Percentiles rank a stretch among this genome's conserved stretches.
Evolutionary conservation across 2,888 invertebrate genomes (phyloP).

Genomic region (Chymomyza amoena): DNA sequence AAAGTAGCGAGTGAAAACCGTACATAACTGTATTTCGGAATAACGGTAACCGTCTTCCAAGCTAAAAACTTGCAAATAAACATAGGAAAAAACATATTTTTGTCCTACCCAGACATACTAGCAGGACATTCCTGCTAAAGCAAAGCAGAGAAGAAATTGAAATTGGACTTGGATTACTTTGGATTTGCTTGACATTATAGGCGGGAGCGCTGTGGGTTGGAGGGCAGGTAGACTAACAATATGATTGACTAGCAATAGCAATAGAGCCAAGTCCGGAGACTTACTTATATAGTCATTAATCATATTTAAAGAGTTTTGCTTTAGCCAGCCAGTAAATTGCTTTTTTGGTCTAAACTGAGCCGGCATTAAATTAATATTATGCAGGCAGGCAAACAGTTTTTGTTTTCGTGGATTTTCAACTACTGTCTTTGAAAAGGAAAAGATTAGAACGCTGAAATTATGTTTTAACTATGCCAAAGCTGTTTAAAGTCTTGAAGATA

Average conservation of each 20-base stretch:
- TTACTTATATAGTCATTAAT: background rate
- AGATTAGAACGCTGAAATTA: no score
- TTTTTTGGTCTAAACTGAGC: background rate
- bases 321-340: background rate
- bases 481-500: no score
- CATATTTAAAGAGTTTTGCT: background rate
- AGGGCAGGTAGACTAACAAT: background rate
- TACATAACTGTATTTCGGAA: background rate
- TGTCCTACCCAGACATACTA: no score
- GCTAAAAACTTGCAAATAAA: background rate
- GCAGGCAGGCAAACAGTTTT: background rate
- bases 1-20: conserved; percentile 11
- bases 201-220: background rate
- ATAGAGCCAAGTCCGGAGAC: background rate
- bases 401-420: no score
- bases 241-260: background rate
- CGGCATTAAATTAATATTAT: background rate
- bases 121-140: no score
- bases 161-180: background rate
- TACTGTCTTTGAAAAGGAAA: no score
- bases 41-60: background rate
- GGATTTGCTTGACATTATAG: background rate
- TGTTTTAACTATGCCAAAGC: no score
- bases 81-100: background rate
- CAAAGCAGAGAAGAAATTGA: background rate